Conservation (phyloP, 2,113 vertebrate species). For the Thunnus maccoyii region DNA sequence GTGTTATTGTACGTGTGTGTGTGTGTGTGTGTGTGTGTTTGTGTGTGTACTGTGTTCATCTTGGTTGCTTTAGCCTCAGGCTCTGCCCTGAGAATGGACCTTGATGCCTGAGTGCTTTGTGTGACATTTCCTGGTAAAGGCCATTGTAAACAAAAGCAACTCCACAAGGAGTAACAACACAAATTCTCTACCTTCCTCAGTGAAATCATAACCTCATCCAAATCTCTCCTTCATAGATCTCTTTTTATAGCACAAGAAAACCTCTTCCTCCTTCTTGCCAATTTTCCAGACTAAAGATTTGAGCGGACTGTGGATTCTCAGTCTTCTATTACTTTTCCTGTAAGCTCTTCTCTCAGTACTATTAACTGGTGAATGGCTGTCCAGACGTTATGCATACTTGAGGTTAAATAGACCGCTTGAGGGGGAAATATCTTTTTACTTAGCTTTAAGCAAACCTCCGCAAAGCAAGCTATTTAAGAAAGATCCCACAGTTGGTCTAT, state of each 20-base stretch:
- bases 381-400: conserved; percentile 34
- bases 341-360: conserved; percentile 31
- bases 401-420: conserved; percentile 55
- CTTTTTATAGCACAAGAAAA: conserved; percentile 20
- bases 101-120: conserved; percentile 61
- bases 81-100: conserved; percentile 53
- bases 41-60: conserved; percentile 9
- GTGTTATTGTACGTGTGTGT: background rate
- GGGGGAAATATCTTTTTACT: conserved; percentile 41
- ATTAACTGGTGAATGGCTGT: conserved; percentile 36
- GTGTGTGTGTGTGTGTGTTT: background rate
- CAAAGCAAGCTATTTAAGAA: conserved; percentile 49
- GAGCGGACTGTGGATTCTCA: conserved; percentile 10
- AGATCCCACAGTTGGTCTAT: conserved; percentile 64
- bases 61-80: conserved; percentile 31
- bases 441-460: conserved; percentile 47
- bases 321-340: conserved; percentile 32
- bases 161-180: conserved; percentile 55
- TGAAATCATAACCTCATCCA: conserved; percentile 31
- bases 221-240: conserved; percentile 23
- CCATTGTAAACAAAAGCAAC: conserved; percentile 75
- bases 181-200: conserved; percentile 32
- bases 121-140: conserved; percentile 81
- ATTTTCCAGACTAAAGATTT: conserved; percentile 15
- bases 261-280: background rate